A percentile compares a stretch with the other conserved stretches of the same genome.
These are phyloP conservation scores for Morpho achilles DNA, from an alignment of 2,888 invertebrate species.

Conservation along the genomic window DNA sequence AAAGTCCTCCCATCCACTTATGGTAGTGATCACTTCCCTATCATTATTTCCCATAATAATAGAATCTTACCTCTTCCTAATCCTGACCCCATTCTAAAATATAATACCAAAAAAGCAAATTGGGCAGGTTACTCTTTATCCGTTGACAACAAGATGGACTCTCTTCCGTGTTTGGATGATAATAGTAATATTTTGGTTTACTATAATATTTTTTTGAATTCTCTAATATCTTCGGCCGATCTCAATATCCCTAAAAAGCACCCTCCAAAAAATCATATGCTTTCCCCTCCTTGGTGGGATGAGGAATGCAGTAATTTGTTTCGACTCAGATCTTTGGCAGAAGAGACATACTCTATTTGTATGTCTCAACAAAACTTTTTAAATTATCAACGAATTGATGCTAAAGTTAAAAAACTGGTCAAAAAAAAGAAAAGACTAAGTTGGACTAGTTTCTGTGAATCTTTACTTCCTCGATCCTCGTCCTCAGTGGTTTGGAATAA, in stretches of 20 bases:
- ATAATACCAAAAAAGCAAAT: background rate
- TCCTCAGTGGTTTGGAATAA: background rate
- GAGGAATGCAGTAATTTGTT: background rate
- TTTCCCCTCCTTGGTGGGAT: background rate
- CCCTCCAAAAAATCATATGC: background rate
- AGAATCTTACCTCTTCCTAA: background rate
- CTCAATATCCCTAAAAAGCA: no score
- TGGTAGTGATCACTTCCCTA: background rate
- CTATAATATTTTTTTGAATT: no score
- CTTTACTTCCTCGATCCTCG: background rate
- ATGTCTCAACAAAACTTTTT: background rate
- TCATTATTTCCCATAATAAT: background rate
- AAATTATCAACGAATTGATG: background rate
- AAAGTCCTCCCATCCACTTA: no score
- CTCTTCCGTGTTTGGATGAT: no score
- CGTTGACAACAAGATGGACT: no score
- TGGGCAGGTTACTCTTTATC: no score
- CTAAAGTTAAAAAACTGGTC: background rate
- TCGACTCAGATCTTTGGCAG: background rate
- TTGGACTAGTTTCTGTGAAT: background rate
- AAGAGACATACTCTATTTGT: background rate
- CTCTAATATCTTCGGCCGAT: no score
- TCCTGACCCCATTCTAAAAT: background rate
- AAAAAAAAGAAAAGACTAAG: background rate
- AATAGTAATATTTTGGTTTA: no score